phyloP scores from a whole-genome alignment of 2,797 vertebrate genomes.

The Urocyon cinereoargenteus region DNA sequence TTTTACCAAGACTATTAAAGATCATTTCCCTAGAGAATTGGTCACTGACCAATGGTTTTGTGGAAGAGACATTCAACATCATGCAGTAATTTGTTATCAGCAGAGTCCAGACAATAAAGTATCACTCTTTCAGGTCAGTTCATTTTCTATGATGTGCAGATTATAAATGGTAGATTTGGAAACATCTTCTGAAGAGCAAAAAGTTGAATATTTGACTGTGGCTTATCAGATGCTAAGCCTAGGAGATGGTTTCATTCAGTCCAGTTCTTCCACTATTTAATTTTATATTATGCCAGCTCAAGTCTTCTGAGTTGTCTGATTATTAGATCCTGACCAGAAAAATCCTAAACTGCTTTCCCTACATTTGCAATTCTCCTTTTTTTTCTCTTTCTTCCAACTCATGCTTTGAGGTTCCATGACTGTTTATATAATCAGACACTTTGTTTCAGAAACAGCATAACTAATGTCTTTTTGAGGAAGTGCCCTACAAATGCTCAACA shows the following conservation, averaged over 20 bases:
- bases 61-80: neutral
- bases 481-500: conserved; percentile 36
- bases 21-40: neutral
- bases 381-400: conserved; percentile 23
- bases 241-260: neutral
- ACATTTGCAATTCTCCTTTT: conserved; percentile 36
- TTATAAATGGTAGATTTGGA: neutral
- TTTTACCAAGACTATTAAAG: neutral
- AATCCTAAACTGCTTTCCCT: neutral
- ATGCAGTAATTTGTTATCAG: neutral
- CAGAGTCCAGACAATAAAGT: neutral
- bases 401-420: neutral
- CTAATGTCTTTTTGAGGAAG: neutral
- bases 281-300: neutral
- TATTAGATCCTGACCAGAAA: conserved; percentile 51
- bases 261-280: neutral
- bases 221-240: neutral
- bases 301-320: neutral
- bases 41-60: neutral
- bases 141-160: neutral
- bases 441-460: conserved; percentile 54
- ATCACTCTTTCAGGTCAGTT: neutral
- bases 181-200: neutral
- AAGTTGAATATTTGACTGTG: neutral
- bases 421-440: conserved; percentile 50